A percentile compares a stretch with the other conserved stretches of the same genome.
These are phyloP conservation scores for Ceratina australensis DNA, from an alignment of 1,140 invertebrate species.

Conservation along the genomic window DNA sequence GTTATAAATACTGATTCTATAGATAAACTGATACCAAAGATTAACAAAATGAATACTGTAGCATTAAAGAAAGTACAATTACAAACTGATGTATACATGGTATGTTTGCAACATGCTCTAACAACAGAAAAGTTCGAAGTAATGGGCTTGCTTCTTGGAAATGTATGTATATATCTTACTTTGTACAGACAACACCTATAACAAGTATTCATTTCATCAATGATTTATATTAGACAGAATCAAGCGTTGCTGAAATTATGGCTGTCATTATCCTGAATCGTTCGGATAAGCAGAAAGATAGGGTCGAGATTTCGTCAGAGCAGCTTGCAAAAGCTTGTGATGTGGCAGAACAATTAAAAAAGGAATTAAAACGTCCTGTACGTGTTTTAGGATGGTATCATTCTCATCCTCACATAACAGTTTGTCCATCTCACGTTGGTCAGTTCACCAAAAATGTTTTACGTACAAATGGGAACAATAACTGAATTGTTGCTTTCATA, in stretches of 20 bases:
- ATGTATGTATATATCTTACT: constrained; percentile 79
- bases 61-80: constrained; percentile 83
- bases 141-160: constrained; percentile 91
- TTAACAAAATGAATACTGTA: constrained; percentile 28
- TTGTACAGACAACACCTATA: not conserved
- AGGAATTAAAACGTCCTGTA: constrained; percentile 82
- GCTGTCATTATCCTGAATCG: constrained; percentile 88
- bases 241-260: constrained; percentile 85
- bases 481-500: constrained; percentile 18
- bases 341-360: constrained; percentile 83
- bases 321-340: constrained; percentile 84
- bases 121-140: constrained; percentile 94
- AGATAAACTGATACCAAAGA: not conserved
- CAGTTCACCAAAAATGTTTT: constrained; percentile 63
- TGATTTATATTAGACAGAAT: constrained; percentile 80
- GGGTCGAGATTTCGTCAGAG: constrained; percentile 92
- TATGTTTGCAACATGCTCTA: constrained; percentile 91
- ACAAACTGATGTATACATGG: constrained; percentile 88
- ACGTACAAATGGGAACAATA: not conserved
- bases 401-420: constrained; percentile 94
- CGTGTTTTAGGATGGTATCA: constrained; percentile 95
- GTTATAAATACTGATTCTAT: not conserved
- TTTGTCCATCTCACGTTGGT: constrained; percentile 93
- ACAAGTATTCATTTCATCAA: constrained; percentile 15
- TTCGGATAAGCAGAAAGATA: constrained; percentile 91